Evolutionary conservation across 2,113 vertebrate genomes (phyloP).

Genomic region (Pungitius pungitius): DNA sequence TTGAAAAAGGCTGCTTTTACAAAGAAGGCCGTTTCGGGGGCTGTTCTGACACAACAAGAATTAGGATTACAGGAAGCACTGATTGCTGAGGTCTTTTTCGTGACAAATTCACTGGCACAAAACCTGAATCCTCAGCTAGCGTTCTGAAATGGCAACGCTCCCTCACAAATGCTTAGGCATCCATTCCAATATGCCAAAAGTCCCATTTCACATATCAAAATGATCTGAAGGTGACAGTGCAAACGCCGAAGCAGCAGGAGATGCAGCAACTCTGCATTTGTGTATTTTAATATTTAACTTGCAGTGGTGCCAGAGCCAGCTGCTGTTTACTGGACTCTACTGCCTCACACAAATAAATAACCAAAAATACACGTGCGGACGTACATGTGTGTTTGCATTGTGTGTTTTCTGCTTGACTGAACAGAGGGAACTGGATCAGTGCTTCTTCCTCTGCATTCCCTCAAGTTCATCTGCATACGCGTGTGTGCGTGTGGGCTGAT

Average conservation of each 20-base stretch:
- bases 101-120: not conserved
- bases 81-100: not conserved
- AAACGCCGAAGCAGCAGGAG: constrained; percentile 21
- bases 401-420: constrained; percentile 60
- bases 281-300: constrained; percentile 55
- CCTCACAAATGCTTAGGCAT: not conserved
- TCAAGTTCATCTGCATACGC: constrained; percentile 57
- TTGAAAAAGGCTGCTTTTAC: not conserved
- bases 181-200: not conserved
- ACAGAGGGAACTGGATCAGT: constrained; percentile 62
- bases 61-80: not conserved
- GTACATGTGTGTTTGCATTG: not conserved
- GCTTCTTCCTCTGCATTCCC: constrained; percentile 47
- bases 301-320: not conserved
- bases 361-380: not conserved
- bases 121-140: not conserved
- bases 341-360: constrained; percentile 16
- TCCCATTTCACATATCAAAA: constrained; percentile 2
- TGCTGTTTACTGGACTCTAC: constrained; percentile 43
- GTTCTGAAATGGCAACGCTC: not conserved
- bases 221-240: constrained; percentile 19
- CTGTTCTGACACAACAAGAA: not conserved
- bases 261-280: constrained; percentile 30
- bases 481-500: constrained; percentile 24
- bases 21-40: not conserved